Base-by-base conservation (phyloP, 2,888 invertebrate species). In the Teinopalpus imperialis region DNA sequence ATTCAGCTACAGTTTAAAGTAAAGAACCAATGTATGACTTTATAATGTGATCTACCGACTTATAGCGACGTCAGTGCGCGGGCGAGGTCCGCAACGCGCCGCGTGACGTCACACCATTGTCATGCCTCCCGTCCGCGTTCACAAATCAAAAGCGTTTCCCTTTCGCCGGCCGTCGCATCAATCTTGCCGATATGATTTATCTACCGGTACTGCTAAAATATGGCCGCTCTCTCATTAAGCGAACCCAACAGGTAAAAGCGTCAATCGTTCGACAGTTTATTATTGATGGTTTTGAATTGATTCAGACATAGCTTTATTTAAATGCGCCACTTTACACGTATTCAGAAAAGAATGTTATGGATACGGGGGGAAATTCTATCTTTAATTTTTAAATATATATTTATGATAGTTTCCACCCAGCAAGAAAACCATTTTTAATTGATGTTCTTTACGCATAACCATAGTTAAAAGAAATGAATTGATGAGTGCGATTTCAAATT, bases 121-220 rank as follows among this genome's bases (percentile, higher is more conserved):
- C 62, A 51, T 56, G 53, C 43, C 52, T 45, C 48, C 54, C 54
- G 56, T 56, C 62, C 49, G 24, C 52, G 61, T 57, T 68, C 74
- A 75, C 80, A 81, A 80, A 81, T 81, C 81, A 81, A 65, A 69
- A 61, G 60, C 65, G 64, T 67, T 69, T 74, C 73, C 75, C 77
- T 76, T 72, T 74, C 68, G 61, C 56, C 52, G 59, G 52, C 56
- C 58, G 55, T 52, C 63, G 67, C 79, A 80, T 80, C 76, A 78
- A 80, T 80, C 75, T 77, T 70, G 65, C 56, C 61, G 63, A 66
- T 66, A 66, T 81, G 80, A 86, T 85, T 78, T 81, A 85, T 82
- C 61, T 67, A 57, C 60, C 52, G 54, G 59, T 61, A 57, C 54
- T 63, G 65, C 59, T 77, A 72, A 77, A 82, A 79, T 81, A 79